Evolutionary conservation across 1,140 invertebrate genomes (phyloP), one percentile per base, ranked within the genome.

Genomic region (Hestina assimilis): DNA sequence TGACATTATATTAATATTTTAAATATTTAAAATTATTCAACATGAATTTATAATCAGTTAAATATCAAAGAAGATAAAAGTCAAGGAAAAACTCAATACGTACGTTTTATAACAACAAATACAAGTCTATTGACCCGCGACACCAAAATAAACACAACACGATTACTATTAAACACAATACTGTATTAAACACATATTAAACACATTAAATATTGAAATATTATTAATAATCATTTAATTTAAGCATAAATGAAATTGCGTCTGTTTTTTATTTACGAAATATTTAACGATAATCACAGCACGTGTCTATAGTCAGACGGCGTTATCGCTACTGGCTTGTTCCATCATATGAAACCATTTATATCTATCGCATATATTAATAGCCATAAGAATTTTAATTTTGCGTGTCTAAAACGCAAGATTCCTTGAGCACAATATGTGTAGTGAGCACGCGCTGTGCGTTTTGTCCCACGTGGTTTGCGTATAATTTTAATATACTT

Each of bases 301-400:
- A 6, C 53, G 53, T 48, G 43, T 28, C 8, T 20, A 5, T 41
- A 6, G 1, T 11, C 7, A 9, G 9, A 12, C 62, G 42, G 12
- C 12, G 26, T 14, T 31, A 47, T 33, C 42, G 35, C 23, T 33
- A 64, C 62, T 64, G 57, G 28, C 45, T 26, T 35, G 33, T n/a
- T n/a, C n/a, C n/a, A 46, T 64, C 53, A 48, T 47, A 23, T 28
- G 12, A 8, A 63, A 33, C 51, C 50, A 56, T 54, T 64, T 52
- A 41, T 28, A 47, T 64, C 47, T 64, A 64, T 58, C 55, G 17
- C 29, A 40, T 40, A 54, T 59, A 64, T 53, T 59, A 64, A 64
- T 64, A 64, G 62, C 47, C 46, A 8, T 8, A 24, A 29, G 45
- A 19, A 35, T 50, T 58, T 48, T 48, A 53, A 59, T 40, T 50